Evolutionary conservation across 2,113 vertebrate species (phyloP), one percentile per base, ranked within the genome.

Genomic region (Equus przewalskii): DNA sequence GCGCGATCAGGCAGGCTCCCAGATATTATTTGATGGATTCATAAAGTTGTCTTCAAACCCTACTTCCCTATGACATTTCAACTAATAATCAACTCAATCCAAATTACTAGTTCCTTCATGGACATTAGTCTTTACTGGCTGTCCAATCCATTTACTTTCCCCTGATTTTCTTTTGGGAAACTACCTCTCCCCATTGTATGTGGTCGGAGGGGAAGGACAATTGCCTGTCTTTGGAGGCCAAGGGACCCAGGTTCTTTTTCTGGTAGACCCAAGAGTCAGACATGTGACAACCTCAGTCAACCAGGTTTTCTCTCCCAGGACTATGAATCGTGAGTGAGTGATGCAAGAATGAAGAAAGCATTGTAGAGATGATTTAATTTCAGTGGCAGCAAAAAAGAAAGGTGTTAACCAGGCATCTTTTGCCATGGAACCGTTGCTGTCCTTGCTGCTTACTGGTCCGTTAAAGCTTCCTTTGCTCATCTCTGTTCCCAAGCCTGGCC

Each of bases 311-410:
- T 62, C 46, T 78, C 84, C 85, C 15, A 26, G 41, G 36, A 84
- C 8, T 70, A 28, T 58, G 44, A 87, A 80, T 90, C 75, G 67
- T 88, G 41, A 92, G 28, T 58, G 14, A 92, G 19, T 83, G 56
- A 54, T 64, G 51, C 58, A 81, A 96, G 16, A 86, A 82, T 73
- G 56, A 86, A 92, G 69, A 69, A 78, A 95, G 58, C 18, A 76
- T 24, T 51, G 62, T 46, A 79, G 49, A 90, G 36, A 60, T 84
- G 1, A 96, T 96, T 96, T 81, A 41, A 7, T 56, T 70, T 91
- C 70, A 69, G 62, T 44, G 76, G 56, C 76, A 81, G 41, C 49
- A 65, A 44, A 72, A 86, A 11, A 89, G 33, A 81, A 41, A 72
- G 11, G 24, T 91, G 12, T 12, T 84, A n/a, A 67, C 10, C 72